Conservation (phyloP, 2,113 vertebrate species). For the Cephalopholis sonnerati region DNA sequence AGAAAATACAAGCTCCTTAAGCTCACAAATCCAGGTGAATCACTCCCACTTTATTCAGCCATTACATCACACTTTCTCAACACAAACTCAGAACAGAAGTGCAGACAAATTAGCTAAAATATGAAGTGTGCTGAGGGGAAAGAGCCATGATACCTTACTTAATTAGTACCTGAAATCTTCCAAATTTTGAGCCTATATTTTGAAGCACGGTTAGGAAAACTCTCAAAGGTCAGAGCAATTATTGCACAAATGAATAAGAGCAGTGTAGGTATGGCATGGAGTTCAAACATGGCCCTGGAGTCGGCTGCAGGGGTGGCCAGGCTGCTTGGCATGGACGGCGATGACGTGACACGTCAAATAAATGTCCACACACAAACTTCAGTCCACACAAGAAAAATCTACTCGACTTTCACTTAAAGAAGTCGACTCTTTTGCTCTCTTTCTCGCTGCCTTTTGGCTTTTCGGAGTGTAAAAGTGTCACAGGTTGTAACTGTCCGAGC, state of each 20-base stretch:
- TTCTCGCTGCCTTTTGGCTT: conserved; percentile 58
- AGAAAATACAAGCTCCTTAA: conserved; percentile 52
- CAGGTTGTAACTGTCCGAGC: conserved; percentile 57
- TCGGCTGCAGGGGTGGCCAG: conserved; percentile 63
- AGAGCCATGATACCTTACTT: conserved; percentile 47
- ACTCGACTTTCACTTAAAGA: conserved; percentile 62
- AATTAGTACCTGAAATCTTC: conserved; percentile 58
- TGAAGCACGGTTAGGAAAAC: conserved; percentile 64
- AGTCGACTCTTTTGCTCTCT: conserved; percentile 22
- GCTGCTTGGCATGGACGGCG: conserved; percentile 55
- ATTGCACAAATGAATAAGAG: conserved; percentile 77
- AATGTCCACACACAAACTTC: conserved; percentile 72
- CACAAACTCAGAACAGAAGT: conserved; percentile 64
- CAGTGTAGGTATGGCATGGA: conserved; percentile 71
- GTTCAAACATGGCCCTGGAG: conserved; percentile 72
- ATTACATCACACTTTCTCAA: conserved; percentile 63
- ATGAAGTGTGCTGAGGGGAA: conserved; percentile 41
- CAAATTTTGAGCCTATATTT: conserved; percentile 32
- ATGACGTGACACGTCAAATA: conserved; percentile 81
- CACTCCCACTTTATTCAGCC: conserved; percentile 54
- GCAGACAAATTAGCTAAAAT: conserved; percentile 61
- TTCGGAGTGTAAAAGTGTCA: conserved; percentile 61
- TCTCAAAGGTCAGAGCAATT: conserved; percentile 75
- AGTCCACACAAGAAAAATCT: conserved; percentile 57
- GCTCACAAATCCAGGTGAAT: conserved; percentile 58